A percentile compares a stretch with the other conserved stretches of the same genome.
These are phyloP conservation scores for Lipotes vexillifer DNA, from an alignment of 2,113 vertebrate species.

Conservation along the genomic window DNA sequence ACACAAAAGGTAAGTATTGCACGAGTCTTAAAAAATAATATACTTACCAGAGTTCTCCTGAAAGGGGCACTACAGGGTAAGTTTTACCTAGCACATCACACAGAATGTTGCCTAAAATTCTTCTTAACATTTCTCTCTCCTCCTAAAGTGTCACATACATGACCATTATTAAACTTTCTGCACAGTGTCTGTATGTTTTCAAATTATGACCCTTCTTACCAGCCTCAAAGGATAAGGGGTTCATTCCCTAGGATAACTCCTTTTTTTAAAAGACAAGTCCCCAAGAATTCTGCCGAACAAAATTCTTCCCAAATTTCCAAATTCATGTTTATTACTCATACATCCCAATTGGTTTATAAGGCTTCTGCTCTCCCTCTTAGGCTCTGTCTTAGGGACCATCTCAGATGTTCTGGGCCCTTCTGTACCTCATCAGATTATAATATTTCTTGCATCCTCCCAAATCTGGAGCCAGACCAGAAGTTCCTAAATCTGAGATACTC, in stretches of 20 bases:
- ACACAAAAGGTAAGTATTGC: background rate
- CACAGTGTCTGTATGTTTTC: background rate
- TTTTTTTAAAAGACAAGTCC: background rate
- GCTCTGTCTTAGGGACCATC: background rate
- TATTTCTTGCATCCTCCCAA: background rate
- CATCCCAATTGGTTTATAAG: background rate
- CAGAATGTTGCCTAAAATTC: background rate
- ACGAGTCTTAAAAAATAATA: background rate
- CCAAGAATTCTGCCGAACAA: background rate
- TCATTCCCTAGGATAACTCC: background rate
- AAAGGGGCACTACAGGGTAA: background rate
- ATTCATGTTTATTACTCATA: background rate
- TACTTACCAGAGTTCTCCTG: background rate
- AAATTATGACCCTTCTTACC: background rate
- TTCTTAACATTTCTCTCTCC: background rate
- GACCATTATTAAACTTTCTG: background rate
- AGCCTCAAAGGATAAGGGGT: background rate
- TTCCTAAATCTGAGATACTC: background rate
- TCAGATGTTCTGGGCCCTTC: background rate
- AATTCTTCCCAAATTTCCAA: background rate
- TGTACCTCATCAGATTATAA: background rate
- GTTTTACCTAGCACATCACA: background rate
- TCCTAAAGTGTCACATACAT: background rate
- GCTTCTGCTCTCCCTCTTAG: background rate
- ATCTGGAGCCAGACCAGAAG: background rate